A percentile compares a stretch with the other conserved stretches of the same genome.
phyloP scores from a whole-genome alignment of 1,140 invertebrate species.

The Euschistus heros region DNA sequence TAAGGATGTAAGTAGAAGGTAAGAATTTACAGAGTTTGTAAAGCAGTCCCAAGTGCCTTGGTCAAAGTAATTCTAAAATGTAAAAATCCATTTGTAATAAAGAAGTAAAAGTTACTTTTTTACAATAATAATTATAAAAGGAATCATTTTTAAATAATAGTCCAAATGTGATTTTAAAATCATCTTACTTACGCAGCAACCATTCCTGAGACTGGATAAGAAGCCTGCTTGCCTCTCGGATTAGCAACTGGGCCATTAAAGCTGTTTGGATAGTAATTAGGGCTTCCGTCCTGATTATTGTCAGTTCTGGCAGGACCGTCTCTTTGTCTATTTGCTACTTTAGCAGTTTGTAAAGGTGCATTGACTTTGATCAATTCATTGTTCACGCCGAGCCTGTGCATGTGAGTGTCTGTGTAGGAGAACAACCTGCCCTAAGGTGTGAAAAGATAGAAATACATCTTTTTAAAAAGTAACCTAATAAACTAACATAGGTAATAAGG shows the following conservation, averaged over 20 bases:
- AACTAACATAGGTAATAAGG: too few relatives aligned
- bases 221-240: neutral
- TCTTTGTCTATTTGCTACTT: slow-evolving; percentile 63
- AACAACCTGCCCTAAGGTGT: slow-evolving; percentile 72
- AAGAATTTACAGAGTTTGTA: too few relatives aligned
- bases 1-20: too few relatives aligned
- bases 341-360: slow-evolving; percentile 55
- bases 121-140: too few relatives aligned
- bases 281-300: slow-evolving; percentile 59
- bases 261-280: slow-evolving; percentile 93
- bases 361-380: slow-evolving; percentile 88
- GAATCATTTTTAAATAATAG: neutral
- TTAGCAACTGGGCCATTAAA: slow-evolving; percentile 60
- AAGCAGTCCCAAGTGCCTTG: too few relatives aligned
- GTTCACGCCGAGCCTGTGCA: slow-evolving; percentile 84
- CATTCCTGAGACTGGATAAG: slow-evolving; percentile 10
- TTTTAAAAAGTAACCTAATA: too few relatives aligned
- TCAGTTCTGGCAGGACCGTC: slow-evolving; percentile 60
- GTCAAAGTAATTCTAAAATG: too few relatives aligned
- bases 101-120: too few relatives aligned
- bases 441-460: neutral
- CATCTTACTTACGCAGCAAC: slow-evolving; percentile 13
- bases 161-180: neutral
- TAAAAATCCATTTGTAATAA: too few relatives aligned
- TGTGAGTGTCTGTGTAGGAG: slow-evolving; percentile 87